A percentile compares a stretch with the other conserved stretches of the same genome.
Evolutionary conservation across 2,113 vertebrate genomes (phyloP).

Genomic region (Petroica traversi): DNA sequence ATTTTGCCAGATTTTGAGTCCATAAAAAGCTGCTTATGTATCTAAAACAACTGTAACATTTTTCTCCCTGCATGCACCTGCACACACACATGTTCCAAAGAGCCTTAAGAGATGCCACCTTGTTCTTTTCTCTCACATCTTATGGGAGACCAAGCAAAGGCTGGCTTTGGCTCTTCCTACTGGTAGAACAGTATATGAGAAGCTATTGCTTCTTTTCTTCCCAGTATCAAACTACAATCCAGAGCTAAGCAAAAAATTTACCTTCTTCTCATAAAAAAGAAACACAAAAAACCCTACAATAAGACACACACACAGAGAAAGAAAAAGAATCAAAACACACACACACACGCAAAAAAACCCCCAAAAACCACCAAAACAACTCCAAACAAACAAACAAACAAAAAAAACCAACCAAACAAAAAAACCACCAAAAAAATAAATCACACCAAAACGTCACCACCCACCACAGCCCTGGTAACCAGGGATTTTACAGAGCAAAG

Average conservation of each 20-base stretch:
- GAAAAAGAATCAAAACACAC: no score
- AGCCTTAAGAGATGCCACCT: background rate
- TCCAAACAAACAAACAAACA: fast-evolving
- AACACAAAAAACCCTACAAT: background rate
- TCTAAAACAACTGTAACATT: background rate
- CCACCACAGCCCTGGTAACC: background rate
- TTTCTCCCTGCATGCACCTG: background rate
- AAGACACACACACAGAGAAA: background rate
- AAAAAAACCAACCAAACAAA: no score
- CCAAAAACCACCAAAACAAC: no score
- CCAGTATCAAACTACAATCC: background rate
- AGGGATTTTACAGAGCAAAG: background rate
- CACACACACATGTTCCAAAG: background rate
- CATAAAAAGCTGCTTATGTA: background rate
- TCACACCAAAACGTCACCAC: background rate
- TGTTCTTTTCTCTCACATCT: background rate
- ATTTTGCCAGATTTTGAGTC: background rate
- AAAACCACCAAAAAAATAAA: background rate
- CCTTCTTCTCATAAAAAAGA: background rate
- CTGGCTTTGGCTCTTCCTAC: background rate
- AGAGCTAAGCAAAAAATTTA: background rate
- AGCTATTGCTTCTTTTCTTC: background rate
- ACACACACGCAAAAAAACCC: no score
- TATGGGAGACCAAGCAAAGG: background rate
- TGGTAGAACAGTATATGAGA: background rate